These are phyloP conservation scores for Argyresthia albistria DNA, from an alignment of 2,888 invertebrate genomes.

Conservation along the genomic window DNA sequence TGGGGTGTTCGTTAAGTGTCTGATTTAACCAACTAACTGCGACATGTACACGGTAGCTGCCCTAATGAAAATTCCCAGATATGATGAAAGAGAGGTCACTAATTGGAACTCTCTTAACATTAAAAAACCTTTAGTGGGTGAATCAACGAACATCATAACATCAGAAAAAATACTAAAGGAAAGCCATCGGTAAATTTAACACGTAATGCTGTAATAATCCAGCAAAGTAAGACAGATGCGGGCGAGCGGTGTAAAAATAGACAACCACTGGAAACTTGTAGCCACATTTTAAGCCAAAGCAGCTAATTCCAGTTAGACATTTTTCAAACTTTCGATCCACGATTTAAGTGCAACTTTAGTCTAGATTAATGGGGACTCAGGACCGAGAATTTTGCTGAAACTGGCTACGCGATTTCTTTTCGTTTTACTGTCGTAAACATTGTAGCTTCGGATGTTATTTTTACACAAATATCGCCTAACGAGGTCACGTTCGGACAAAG, in stretches of 20 bases:
- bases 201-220: neutral
- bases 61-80: too few relatives aligned
- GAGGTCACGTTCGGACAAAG: too few relatives aligned
- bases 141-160: too few relatives aligned
- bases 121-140: too few relatives aligned
- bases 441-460: too few relatives aligned
- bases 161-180: neutral
- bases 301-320: neutral
- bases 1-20: too few relatives aligned
- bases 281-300: neutral
- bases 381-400: neutral
- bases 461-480: too few relatives aligned
- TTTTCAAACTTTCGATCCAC: slow-evolving; percentile 1
- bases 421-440: too few relatives aligned
- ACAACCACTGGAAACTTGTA: neutral
- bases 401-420: neutral
- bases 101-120: too few relatives aligned
- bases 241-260: neutral
- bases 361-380: slow-evolving; percentile 2
- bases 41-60: too few relatives aligned
- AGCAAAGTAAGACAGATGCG: neutral
- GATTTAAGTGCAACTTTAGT: slow-evolving; percentile 1
- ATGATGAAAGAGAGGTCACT: too few relatives aligned
- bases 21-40: too few relatives aligned
- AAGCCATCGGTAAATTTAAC: neutral